These are phyloP conservation scores for Bibio marci DNA, from an alignment of 2,888 invertebrate genomes.

Conservation along the genomic window DNA sequence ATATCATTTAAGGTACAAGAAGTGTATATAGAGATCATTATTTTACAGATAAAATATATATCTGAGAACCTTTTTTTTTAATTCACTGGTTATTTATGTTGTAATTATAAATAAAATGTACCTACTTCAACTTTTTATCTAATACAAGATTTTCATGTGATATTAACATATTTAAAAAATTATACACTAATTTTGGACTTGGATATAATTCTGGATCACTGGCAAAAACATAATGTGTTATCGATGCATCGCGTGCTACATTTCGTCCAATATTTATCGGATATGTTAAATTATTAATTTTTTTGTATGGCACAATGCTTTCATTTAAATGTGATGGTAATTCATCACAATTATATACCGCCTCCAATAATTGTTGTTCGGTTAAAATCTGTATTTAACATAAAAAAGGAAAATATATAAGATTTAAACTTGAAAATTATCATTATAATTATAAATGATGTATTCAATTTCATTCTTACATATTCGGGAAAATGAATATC, in stretches of 20 bases:
- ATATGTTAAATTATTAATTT: conserved; percentile 55
- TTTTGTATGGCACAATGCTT: conserved; percentile 52
- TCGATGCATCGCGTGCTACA: conserved; percentile 58
- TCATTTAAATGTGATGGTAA: conserved; percentile 30
- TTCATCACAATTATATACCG: conserved; percentile 39
- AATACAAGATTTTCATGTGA: conserved; percentile 38
- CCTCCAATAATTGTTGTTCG: conserved; percentile 28
- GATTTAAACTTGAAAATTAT: neutral
- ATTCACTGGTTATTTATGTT: too few species aligned
- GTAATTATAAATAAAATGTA: neutral
- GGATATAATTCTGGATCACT: conserved; percentile 82
- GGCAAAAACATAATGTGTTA: conserved; percentile 63
- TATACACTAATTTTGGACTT: conserved; percentile 54
- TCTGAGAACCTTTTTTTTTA: too few species aligned
- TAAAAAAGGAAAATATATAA: conserved; percentile 14
- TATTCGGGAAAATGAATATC: conserved; percentile 35
- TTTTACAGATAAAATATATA: too few species aligned
- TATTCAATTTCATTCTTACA: conserved; percentile 10
- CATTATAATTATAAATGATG: neutral
- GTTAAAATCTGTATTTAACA: conserved; percentile 37
- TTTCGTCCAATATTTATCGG: conserved; percentile 80
- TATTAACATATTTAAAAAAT: conserved; percentile 66
- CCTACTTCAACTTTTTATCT: conserved; percentile 5
- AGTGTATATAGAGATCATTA: too few species aligned
- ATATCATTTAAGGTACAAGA: too few species aligned